These are phyloP conservation scores for Opisthocomus hoazin DNA, from an alignment of 2,113 vertebrate species.

Conservation along the genomic window DNA sequence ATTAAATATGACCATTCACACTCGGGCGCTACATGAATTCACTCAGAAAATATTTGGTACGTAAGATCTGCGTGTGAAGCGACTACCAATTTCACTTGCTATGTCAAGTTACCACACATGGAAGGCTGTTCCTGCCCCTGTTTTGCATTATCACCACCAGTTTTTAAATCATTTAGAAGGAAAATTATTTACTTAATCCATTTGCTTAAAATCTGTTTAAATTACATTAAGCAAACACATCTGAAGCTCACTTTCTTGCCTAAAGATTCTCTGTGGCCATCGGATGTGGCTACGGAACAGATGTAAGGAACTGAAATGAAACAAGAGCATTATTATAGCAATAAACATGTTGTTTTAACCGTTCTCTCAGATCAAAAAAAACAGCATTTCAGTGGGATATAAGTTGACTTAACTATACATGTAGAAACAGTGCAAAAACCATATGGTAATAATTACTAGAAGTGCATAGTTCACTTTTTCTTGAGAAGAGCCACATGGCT, in stretches of 20 bases:
- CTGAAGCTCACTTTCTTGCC: background rate
- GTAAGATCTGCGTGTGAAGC: background rate
- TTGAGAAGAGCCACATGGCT: conserved; percentile 69
- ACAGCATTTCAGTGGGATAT: background rate
- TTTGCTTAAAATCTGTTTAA: background rate
- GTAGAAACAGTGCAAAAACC: conserved; percentile 16
- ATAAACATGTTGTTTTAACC: background rate
- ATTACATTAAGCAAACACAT: background rate
- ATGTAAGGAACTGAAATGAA: background rate
- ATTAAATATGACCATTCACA: conserved; percentile 40
- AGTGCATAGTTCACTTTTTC: conserved; percentile 57
- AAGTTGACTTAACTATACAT: background rate
- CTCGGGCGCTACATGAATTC: background rate
- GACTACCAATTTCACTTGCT: background rate
- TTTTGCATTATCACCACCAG: background rate
- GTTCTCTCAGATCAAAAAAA: background rate
- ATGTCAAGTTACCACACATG: background rate
- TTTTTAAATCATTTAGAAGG: background rate
- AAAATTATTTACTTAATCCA: background rate
- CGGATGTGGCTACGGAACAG: background rate
- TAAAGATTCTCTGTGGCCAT: background rate
- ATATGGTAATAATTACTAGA: conserved; percentile 61
- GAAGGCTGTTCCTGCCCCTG: background rate
- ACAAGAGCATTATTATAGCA: background rate
- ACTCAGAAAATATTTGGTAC: background rate